These are phyloP conservation scores for Percopsis transmontana DNA, from an alignment of 2,113 vertebrate genomes.

Conservation along the genomic window DNA sequence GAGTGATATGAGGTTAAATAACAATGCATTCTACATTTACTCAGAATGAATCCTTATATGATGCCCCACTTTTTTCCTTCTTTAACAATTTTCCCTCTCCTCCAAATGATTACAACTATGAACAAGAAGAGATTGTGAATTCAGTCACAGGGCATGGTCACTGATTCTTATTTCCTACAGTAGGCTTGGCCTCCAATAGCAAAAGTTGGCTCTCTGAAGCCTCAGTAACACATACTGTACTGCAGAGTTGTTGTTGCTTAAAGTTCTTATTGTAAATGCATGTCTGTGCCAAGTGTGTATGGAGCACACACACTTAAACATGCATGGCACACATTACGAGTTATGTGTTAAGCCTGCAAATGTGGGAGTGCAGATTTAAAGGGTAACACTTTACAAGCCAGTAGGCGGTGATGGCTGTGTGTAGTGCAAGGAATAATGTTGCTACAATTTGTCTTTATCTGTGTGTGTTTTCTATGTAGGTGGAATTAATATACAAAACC, in stretches of 20 bases:
- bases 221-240: not conserved
- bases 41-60: slow-evolving; percentile 58
- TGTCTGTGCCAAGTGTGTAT: slow-evolving; percentile 26
- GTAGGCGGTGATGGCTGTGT: slow-evolving; percentile 59
- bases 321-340: slow-evolving; percentile 4
- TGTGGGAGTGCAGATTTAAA: slow-evolving; percentile 51
- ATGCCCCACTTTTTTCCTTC: slow-evolving; percentile 66
- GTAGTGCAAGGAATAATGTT: not conserved
- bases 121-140: slow-evolving; percentile 62
- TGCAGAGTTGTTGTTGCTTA: too few species aligned
- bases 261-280: slow-evolving; percentile 12
- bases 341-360: too few species aligned
- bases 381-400: slow-evolving; percentile 69
- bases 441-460: slow-evolving; percentile 21
- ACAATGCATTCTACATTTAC: slow-evolving; percentile 50
- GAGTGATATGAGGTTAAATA: slow-evolving; percentile 59
- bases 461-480: slow-evolving; percentile 52
- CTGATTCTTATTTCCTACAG: slow-evolving; percentile 70
- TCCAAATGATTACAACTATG: slow-evolving; percentile 52
- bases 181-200: slow-evolving; percentile 61
- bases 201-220: slow-evolving; percentile 59
- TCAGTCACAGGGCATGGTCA: slow-evolving; percentile 66
- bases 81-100: slow-evolving; percentile 60
- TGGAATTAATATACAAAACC: slow-evolving; percentile 25
- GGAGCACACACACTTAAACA: slow-evolving; percentile 20